These are phyloP conservation scores for Procambarus clarkii DNA, from an alignment of 1,140 invertebrate genomes.

Conservation along the genomic window DNA sequence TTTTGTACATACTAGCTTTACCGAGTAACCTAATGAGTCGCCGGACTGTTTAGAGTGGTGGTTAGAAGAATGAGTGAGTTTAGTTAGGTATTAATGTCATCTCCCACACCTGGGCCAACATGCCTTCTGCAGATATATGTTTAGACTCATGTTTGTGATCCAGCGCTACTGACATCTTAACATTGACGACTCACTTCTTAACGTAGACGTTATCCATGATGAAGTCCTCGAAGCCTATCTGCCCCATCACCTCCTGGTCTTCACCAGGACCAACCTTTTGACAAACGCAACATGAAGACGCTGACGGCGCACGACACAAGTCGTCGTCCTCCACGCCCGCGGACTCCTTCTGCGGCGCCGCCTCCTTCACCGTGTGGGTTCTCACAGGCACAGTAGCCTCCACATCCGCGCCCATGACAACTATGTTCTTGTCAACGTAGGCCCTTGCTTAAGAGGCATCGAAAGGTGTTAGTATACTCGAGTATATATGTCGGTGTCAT, in stretches of 20 bases:
- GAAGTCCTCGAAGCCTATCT: constrained; percentile 59
- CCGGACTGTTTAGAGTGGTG: too few relatives aligned
- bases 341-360: not conserved
- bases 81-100: too few relatives aligned
- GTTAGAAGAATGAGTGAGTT: too few relatives aligned
- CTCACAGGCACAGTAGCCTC: not conserved
- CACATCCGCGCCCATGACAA: not conserved
- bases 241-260: constrained; percentile 44
- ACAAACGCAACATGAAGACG: constrained; percentile 41
- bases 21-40: too few relatives aligned
- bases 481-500: too few relatives aligned
- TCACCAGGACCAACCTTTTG: not conserved
- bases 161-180: too few relatives aligned
- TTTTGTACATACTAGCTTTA: too few relatives aligned
- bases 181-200: constrained; percentile 41
- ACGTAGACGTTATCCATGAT: constrained; percentile 63
- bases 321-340: not conserved
- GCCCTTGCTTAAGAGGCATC: not conserved
- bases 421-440: constrained; percentile 1
- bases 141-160: too few relatives aligned
- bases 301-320: not conserved
- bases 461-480: too few relatives aligned
- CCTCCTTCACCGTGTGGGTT: not conserved
- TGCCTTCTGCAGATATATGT: too few relatives aligned
- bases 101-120: too few relatives aligned